Base-by-base conservation (phyloP, 2,888 invertebrate species). In the Mythimna loreyi region DNA sequence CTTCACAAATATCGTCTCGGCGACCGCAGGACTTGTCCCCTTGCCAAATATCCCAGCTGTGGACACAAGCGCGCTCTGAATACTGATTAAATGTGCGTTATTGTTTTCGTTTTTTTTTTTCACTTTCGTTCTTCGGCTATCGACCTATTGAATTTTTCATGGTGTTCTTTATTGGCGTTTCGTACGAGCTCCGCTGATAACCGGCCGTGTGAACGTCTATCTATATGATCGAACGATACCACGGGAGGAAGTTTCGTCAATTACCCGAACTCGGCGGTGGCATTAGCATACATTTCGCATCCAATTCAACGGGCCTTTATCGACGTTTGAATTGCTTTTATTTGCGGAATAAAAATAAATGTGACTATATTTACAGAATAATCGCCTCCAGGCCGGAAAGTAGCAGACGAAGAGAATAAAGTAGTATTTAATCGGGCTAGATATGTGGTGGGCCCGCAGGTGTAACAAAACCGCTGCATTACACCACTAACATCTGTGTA, bases 91-190 rank as follows among this genome's bases (percentile, higher is more conserved):
- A 92, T 90, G 87, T 85, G 83, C 90, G 90, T 93, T 93, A 93
- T 94, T 94, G 93, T 94, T 93, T 92, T 91, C 89, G 87, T 89
- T 92, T 92, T 92, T 91, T 28, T 89, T 92, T 93, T 93, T 93
- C 90, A 93, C 92, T 93, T 92, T 93, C 92, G 84, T 91, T 91
- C 87, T 87, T 86, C 86, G 89, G 88, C 85, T 88, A 89, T 86
- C 89, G 88, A 90, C 87, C 92, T 94, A 93, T 93, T 95, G 94
- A 95, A 94, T 95, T 93, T 94, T 95, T 94, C 93, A 94, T 95
- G 86, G 85, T 82, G 85, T 87, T 86, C 87, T 91, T 90, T 91
- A 92, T 92, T 88, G 81, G 91, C 90, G 91, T 92, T 92, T 89
- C 86, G 88, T 91, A 91, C 90, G 88, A 92, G 89, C 82, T 87